Percentiles rank a stretch among this genome's conserved stretches.
Conservation (phyloP, 1,140 invertebrate genomes). For the Teleopsis dalmanni region DNA sequence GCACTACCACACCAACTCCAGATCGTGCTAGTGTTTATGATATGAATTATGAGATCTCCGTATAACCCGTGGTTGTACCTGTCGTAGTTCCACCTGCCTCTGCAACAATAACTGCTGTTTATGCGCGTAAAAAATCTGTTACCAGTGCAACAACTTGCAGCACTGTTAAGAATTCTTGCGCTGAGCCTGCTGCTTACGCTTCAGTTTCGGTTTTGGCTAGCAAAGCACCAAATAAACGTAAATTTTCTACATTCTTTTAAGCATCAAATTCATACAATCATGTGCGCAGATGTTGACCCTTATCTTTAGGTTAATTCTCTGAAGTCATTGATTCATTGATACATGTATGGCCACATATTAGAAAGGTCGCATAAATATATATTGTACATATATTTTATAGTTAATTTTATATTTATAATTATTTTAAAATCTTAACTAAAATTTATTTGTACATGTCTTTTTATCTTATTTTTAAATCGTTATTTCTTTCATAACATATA, state of each 20-base stretch:
- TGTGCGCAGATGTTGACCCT: too few relatives aligned
- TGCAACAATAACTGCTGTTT: slow-evolving; percentile 3
- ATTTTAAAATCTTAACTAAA: too few relatives aligned
- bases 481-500: too few relatives aligned
- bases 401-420: too few relatives aligned
- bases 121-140: slow-evolving; percentile 9
- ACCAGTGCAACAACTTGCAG: slow-evolving; percentile 12
- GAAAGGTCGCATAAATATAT: not conserved
- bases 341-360: not conserved
- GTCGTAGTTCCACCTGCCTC: slow-evolving; percentile 33
- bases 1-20: slow-evolving; percentile 55
- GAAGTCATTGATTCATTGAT: too few relatives aligned
- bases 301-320: too few relatives aligned
- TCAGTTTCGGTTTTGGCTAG: slow-evolving; percentile 6
- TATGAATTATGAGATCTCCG: slow-evolving; percentile 94
- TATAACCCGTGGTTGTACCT: slow-evolving; percentile 49
- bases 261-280: too few relatives aligned
- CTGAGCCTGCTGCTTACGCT: slow-evolving; percentile 6
- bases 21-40: slow-evolving; percentile 86
- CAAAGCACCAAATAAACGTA: slow-evolving; percentile 36
- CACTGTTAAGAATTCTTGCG: slow-evolving; percentile 5
- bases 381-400: too few relatives aligned
- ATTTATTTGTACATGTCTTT: too few relatives aligned
- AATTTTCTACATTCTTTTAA: slow-evolving; percentile 42
- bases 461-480: too few relatives aligned